These are phyloP conservation scores for Varanus salvator DNA, from an alignment of 2,113 vertebrate genomes.

Conservation along the genomic window DNA sequence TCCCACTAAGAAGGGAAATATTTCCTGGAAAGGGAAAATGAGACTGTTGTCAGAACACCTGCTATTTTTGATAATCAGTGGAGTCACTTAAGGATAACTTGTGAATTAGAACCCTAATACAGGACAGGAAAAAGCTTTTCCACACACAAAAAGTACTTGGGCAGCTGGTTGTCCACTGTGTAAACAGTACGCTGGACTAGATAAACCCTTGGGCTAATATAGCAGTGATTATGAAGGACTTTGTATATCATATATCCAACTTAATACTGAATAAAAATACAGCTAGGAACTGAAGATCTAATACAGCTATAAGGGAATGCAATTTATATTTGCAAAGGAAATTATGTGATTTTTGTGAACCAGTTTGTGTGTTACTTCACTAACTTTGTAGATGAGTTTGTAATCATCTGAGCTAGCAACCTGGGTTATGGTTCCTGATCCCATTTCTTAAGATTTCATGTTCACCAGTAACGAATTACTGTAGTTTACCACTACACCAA, in stretches of 20 bases:
- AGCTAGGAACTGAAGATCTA: not conserved
- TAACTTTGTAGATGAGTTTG: not conserved
- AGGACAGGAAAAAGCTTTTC: not conserved
- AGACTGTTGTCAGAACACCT: not conserved
- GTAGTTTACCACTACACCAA: not conserved
- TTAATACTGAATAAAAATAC: not conserved
- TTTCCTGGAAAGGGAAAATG: slow-evolving; percentile 9
- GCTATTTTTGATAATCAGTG: not conserved
- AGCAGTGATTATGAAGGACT: too few species aligned
- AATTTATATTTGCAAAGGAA: not conserved
- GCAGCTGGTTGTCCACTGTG: too few species aligned
- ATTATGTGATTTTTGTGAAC: not conserved
- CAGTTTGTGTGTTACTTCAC: not conserved
- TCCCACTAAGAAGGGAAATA: not conserved
- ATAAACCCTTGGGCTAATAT: too few species aligned
- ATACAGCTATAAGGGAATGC: not conserved
- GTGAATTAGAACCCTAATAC: not conserved
- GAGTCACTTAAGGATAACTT: not conserved
- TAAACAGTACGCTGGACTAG: too few species aligned
- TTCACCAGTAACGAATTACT: not conserved
- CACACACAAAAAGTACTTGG: too few species aligned
- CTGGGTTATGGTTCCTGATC: not conserved
- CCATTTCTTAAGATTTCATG: not conserved
- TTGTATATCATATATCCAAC: too few species aligned
- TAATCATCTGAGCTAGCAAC: not conserved